These are phyloP conservation scores for Bothrops jararaca DNA, from an alignment of 2,113 vertebrate genomes.

Conservation along the genomic window DNA sequence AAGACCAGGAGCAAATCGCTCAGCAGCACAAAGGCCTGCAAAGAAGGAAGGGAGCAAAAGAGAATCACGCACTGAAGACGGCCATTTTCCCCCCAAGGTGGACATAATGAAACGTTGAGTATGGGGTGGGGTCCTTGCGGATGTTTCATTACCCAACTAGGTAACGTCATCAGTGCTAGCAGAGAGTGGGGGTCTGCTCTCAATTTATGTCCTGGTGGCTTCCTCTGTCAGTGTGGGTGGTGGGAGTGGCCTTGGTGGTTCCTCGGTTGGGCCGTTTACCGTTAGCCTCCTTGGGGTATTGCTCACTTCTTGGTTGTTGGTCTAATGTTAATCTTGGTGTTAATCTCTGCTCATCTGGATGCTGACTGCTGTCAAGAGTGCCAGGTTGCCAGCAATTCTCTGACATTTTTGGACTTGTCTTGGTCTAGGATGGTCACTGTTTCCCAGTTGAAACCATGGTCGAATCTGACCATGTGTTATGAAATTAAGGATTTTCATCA, in stretches of 20 bases:
- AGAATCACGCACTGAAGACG: neutral
- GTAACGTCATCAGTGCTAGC: neutral
- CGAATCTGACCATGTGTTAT: too few relatives aligned
- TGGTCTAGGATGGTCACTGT: neutral
- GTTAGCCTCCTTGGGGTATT: too few relatives aligned
- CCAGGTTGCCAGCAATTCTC: neutral
- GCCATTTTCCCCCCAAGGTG: neutral
- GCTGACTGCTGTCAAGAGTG: neutral
- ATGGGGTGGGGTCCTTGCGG: neutral
- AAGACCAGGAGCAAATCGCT: conserved; percentile 85
- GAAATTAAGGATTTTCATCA: too few relatives aligned
- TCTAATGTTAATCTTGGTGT: too few relatives aligned
- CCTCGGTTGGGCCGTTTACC: too few relatives aligned
- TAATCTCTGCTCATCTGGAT: too few relatives aligned
- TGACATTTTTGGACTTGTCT: neutral
- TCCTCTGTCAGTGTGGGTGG: too few relatives aligned
- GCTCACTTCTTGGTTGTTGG: too few relatives aligned
- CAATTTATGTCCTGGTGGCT: too few relatives aligned
- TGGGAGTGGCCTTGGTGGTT: too few relatives aligned
- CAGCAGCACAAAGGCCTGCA: conserved; percentile 81
- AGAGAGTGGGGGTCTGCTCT: neutral
- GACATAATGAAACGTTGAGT: neutral
- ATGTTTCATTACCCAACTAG: neutral
- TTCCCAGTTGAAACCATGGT: neutral
- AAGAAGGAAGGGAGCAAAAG: too few relatives aligned